Conservation (phyloP, 2,113 vertebrate species). For the Phycodurus eques region DNA sequence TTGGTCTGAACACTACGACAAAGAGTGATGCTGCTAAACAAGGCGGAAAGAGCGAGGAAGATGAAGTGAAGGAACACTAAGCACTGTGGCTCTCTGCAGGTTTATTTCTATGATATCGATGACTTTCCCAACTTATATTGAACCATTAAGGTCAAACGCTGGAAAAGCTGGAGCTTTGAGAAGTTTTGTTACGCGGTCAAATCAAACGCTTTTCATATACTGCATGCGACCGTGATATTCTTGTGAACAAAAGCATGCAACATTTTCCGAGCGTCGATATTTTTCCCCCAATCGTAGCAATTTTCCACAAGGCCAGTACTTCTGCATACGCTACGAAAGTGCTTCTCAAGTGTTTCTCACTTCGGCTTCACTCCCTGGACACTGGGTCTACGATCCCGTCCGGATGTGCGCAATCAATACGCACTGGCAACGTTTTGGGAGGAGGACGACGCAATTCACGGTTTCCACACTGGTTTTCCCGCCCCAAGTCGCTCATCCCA, state of each 20-base stretch:
- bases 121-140: too few relatives aligned
- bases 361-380: slow-evolving; percentile 38
- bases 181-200: too few relatives aligned
- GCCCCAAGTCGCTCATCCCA: slow-evolving; percentile 2
- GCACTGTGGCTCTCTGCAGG: background rate
- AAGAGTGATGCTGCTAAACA: slow-evolving; percentile 44
- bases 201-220: too few relatives aligned
- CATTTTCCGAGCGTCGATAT: background rate
- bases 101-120: background rate
- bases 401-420: slow-evolving; percentile 52
- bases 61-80: slow-evolving; percentile 1
- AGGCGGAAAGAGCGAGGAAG: slow-evolving; percentile 33
- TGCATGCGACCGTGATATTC: too few relatives aligned
- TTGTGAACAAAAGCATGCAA: too few relatives aligned
- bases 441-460: slow-evolving; percentile 52
- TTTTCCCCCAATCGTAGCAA: background rate
- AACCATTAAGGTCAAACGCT: too few relatives aligned
- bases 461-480: slow-evolving; percentile 36
- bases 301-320: background rate
- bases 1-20: slow-evolving; percentile 35
- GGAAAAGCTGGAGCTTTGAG: too few relatives aligned
- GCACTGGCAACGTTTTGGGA: slow-evolving; percentile 35
- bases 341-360: slow-evolving; percentile 17
- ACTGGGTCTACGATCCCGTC: slow-evolving; percentile 28
- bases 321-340: background rate